These are phyloP conservation scores for Philhelius pedissequus DNA, from an alignment of 2,888 invertebrate genomes.

Conservation along the genomic window DNA sequence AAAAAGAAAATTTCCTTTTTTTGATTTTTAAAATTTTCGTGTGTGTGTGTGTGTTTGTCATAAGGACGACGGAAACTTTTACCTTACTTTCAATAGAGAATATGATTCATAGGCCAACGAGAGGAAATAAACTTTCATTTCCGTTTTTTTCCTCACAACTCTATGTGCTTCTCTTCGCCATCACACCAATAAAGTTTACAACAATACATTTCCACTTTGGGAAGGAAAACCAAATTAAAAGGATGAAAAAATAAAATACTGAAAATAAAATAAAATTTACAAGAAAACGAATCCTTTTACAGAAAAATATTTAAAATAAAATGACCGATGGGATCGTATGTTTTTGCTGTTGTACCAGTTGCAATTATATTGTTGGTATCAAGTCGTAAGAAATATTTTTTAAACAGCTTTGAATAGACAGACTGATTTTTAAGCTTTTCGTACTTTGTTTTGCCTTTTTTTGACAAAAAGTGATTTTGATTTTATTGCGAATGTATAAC, in stretches of 20 bases:
- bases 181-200: constrained; percentile 49
- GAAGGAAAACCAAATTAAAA: constrained; percentile 62
- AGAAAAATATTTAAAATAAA: neutral
- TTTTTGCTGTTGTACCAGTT: neutral
- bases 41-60: neutral
- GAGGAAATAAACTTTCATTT: constrained; percentile 55
- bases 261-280: constrained; percentile 54
- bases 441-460: neutral
- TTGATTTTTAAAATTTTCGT: constrained; percentile 6
- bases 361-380: neutral
- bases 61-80: constrained; percentile 50
- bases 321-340: neutral
- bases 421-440: neutral
- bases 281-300: constrained; percentile 37
- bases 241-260: constrained; percentile 49
- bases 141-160: neutral
- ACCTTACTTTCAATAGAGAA: constrained; percentile 55
- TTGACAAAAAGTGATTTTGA: neutral
- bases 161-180: constrained; percentile 1
- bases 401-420: accelerated
- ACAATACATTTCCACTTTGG: constrained; percentile 58
- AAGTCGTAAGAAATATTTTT: neutral
- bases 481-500: neutral
- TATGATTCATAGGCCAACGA: constrained; percentile 65
- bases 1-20: constrained; percentile 25